Conservation (phyloP, 2,888 invertebrate genomes). For the Torymus tubicola region DNA sequence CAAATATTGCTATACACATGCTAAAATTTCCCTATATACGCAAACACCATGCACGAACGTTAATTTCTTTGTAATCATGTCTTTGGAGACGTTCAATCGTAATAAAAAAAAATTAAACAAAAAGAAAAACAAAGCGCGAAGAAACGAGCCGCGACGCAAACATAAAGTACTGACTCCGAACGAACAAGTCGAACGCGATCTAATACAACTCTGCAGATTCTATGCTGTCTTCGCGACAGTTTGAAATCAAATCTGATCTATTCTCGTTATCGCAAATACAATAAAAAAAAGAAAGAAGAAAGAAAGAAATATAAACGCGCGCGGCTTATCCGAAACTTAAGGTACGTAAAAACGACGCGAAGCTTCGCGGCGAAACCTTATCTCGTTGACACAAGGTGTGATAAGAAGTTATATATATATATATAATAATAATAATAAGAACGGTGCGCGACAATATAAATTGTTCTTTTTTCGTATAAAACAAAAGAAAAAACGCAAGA, state of each 20-base stretch:
- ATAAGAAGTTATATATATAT: slow-evolving; percentile 1
- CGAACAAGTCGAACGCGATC: slow-evolving; percentile 30
- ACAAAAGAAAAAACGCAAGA: background rate
- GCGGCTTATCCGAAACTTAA: slow-evolving; percentile 38
- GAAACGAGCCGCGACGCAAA: slow-evolving; percentile 49
- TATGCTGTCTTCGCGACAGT: background rate
- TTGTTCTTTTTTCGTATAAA: slow-evolving; percentile 13
- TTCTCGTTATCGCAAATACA: background rate
- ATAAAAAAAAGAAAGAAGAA: slow-evolving; percentile 20
- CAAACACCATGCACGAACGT: no score
- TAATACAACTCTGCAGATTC: slow-evolving; percentile 42
- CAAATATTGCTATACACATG: slow-evolving; percentile 28
- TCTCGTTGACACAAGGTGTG: slow-evolving; percentile 1
- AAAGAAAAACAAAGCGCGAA: slow-evolving; percentile 29
- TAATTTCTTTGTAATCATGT: slow-evolving; percentile 56
- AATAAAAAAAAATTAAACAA: slow-evolving; percentile 14
- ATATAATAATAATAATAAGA: slow-evolving; percentile 4
- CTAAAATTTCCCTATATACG: slow-evolving; percentile 45
- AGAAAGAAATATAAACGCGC: slow-evolving; percentile 14
- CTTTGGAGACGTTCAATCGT: slow-evolving; percentile 56
- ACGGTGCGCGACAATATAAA: background rate
- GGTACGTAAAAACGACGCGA: slow-evolving; percentile 38
- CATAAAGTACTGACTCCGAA: slow-evolving; percentile 55
- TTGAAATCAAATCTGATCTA: no score
- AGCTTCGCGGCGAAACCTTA: background rate